A percentile compares a stretch with the other conserved stretches of the same genome.
These are phyloP conservation scores for Patiria pectinifera DNA, from an alignment of 53 echinoderm and acorn worm species.

Conservation along the genomic window DNA sequence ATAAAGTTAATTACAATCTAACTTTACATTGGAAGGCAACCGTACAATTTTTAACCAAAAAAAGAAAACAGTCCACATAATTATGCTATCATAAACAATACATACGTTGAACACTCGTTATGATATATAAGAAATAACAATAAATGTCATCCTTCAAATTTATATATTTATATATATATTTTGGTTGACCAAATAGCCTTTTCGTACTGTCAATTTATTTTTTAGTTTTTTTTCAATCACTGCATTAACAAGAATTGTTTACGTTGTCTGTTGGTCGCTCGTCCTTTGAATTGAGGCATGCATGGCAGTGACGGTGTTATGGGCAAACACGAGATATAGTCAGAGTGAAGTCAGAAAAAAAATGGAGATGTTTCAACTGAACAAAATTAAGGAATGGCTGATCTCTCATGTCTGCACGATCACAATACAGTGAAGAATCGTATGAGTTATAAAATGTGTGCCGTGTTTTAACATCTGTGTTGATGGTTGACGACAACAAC, in stretches of 20 bases:
- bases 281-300: slow-evolving; percentile 39
- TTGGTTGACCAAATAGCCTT: background rate
- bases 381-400: slow-evolving; percentile 35
- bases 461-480: slow-evolving; percentile 17
- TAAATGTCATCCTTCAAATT: slow-evolving; percentile 26
- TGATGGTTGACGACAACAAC: slow-evolving; percentile 11
- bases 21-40: slow-evolving; percentile 61
- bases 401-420: slow-evolving; percentile 26
- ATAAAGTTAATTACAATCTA: slow-evolving; percentile 58
- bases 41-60: slow-evolving; percentile 27
- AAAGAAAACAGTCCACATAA: slow-evolving; percentile 41
- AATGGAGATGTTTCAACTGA: slow-evolving; percentile 38
- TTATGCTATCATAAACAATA: slow-evolving; percentile 49
- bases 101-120: slow-evolving; percentile 53
- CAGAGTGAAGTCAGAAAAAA: slow-evolving; percentile 6
- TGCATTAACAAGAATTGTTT: slow-evolving; percentile 65
- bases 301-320: slow-evolving; percentile 52
- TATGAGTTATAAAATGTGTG: slow-evolving; percentile 46
- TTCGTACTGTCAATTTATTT: slow-evolving; percentile 10
- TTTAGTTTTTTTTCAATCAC: slow-evolving; percentile 20
- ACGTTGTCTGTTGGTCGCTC: slow-evolving; percentile 35
- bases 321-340: slow-evolving; percentile 6
- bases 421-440: slow-evolving; percentile 37
- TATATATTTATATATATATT: slow-evolving; percentile 20
- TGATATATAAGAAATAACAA: slow-evolving; percentile 41